Evolutionary conservation across 2,888 invertebrate genomes (phyloP).

Genomic region (Apamea anceps): DNA sequence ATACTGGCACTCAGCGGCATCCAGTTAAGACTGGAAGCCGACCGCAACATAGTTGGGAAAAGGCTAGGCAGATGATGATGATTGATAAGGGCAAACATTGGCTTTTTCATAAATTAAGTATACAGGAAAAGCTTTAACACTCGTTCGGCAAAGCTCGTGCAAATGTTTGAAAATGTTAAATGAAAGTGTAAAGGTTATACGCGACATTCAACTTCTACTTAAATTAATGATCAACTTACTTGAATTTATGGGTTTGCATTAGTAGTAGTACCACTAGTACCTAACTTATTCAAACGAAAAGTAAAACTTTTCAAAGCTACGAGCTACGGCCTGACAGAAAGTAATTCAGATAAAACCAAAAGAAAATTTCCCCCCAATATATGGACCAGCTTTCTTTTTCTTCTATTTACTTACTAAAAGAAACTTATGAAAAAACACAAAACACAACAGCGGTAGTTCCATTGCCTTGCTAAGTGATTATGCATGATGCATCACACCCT

Average conservation of each 20-base stretch:
- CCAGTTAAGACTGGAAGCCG: too few relatives aligned
- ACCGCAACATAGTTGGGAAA: too few relatives aligned
- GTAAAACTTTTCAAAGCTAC: conserved; percentile 1
- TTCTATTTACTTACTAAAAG: not conserved
- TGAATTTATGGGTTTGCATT: conserved; percentile 15
- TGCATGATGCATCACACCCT: conserved; percentile 62
- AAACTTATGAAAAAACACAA: conserved; percentile 3
- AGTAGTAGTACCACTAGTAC: not conserved
- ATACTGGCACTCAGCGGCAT: too few relatives aligned
- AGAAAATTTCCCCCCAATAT: not conserved
- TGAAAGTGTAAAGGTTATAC: not conserved
- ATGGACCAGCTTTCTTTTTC: not conserved
- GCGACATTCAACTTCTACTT: not conserved
- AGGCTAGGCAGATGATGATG: too few relatives aligned
- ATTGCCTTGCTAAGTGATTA: conserved; percentile 58
- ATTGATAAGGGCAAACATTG: conserved; percentile 15
- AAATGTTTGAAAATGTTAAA: conserved; percentile 5
- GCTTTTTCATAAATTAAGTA: conserved; percentile 6
- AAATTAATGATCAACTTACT: conserved; percentile 18
- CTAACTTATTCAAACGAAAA: conserved; percentile 18
- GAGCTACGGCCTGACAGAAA: not conserved
- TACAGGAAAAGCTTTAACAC: not conserved
- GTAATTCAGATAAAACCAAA: not conserved
- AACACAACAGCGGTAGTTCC: conserved; percentile 1
- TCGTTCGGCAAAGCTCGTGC: not conserved